Evolutionary conservation across 2,888 invertebrate species (phyloP), one percentile per base, ranked within the genome.

Genomic region (Melitaea athalia): DNA sequence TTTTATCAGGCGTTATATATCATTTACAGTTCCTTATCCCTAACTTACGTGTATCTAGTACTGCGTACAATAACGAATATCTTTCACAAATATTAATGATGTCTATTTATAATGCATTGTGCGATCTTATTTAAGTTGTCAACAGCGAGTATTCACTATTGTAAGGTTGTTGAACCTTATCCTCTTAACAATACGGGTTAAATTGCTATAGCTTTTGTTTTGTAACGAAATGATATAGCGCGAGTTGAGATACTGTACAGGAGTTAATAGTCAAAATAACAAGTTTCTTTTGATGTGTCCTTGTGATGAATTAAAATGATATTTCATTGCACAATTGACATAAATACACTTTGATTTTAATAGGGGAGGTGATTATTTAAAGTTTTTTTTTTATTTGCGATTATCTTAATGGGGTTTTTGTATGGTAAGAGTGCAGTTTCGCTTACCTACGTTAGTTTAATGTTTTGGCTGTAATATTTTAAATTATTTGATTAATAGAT

Each of bases 211-310:
- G 33, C n/a, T 55, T 57, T 33, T 33, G 24, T 24, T 31, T 61
- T 69, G 47, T 33, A 55, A 59, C 50, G n/a, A 15, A 70, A 74
- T 78, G 78, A 82, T 79, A 74, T 74, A 83, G 78, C 76, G 75
- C 75, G 67, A 75, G 71, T 78, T 75, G 71, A 85, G 85, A 86
- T 85, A 85, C 77, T 81, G 84, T 81, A 79, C 77, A 73, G 66
- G 59, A 82, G 80, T 80, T 83, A 84, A 86, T 85, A 78, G 75
- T 81, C 76, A 79, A 78, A 75, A 74, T 85, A 85, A 85, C 80
- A 76, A 84, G 80, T 79, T 80, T 74, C 77, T 78, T 79, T 79
- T 78, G 70, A 73, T 72, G 62, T 64, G 61, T 50, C 17, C 24
- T 24, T 60, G 33, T 79, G 79, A 82, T 81, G 72, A 78, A 82